Percentiles rank a stretch among this genome's conserved stretches.
Evolutionary conservation across 2,797 vertebrate genomes (phyloP).

Genomic region (Myotis planiceps): DNA sequence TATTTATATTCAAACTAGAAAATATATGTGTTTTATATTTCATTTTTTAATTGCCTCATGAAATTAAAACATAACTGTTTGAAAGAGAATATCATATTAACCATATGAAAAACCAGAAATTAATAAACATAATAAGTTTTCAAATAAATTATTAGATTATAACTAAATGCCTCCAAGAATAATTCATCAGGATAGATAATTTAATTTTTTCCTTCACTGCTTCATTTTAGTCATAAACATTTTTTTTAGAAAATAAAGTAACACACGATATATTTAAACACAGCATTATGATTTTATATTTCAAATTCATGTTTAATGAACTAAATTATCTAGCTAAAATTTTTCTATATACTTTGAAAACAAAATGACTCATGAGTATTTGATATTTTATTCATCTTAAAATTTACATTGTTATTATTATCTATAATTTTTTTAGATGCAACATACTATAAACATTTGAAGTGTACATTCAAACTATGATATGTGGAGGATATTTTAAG

Average conservation of each 20-base stretch:
- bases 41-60: neutral
- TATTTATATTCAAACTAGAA: neutral
- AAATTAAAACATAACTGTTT: neutral
- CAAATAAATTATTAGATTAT: neutral
- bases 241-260: neutral
- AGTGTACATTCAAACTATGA: neutral
- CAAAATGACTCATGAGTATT: neutral
- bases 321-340: neutral
- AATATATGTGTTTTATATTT: neutral
- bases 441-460: neutral
- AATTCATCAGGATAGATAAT: neutral
- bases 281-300: neutral
- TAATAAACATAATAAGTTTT: neutral
- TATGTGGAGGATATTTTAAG: neutral
- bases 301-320: neutral
- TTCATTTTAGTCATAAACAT: neutral
- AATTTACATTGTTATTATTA: neutral
- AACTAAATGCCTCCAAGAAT: neutral
- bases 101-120: neutral
- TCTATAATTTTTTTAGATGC: neutral
- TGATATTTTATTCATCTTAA: neutral
- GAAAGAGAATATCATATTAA: neutral
- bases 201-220: neutral
- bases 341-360: neutral
- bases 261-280: neutral